Base-by-base conservation (phyloP, 1,140 invertebrate species). In the Zaprionus vittiger region DNA sequence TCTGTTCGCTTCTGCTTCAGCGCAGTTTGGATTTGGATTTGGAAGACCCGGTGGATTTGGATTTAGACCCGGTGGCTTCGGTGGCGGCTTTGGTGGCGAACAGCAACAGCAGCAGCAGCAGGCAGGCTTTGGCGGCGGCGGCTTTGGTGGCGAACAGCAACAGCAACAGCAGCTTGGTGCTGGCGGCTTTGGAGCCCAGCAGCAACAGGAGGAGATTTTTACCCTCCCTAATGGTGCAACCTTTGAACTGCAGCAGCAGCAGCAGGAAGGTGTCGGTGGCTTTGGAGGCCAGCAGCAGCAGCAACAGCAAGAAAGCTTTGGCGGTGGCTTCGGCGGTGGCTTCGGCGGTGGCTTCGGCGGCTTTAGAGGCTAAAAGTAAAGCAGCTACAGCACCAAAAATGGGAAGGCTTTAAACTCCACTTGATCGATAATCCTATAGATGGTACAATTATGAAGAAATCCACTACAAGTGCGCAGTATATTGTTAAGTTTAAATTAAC, bases 31-130 rank as follows among this genome's bases (percentile, higher is more conserved):
- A 15, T 41, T 17, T 20, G 17, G 44, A 6, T 31, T 31, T 31
- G 2, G 28, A 31, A 31, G 28, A 31, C 28, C 28, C 1, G 28
- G 28, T 31, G 28, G 7, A 31, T 31, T 31, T 31, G 28, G 28
- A 31, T 31, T 31, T 31, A 7, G 28, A 31, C 7, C 7, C 28
- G 28, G 28, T 31, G 28, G 17, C 11, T 22, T 22, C 11, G 47
- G 47, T 12, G 47, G 47, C 7, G 41, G 41, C 41, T 49, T 49
- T 22, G 47, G 20, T 5, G 47, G 47, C 2, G 1, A n/a, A n/a
- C 14, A 20, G 44, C 44, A 49, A 17, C 47, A 49, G 47, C 47
- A 49, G 47, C 44, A 49, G 7, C 47, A 49, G 47, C 47, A 49
- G 15, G 47, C 20, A 49, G 6, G 17, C 1, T 22, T 52, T 12